phyloP scores from a whole-genome alignment of 2,113 vertebrate species.

The Zootoca vivipara region DNA sequence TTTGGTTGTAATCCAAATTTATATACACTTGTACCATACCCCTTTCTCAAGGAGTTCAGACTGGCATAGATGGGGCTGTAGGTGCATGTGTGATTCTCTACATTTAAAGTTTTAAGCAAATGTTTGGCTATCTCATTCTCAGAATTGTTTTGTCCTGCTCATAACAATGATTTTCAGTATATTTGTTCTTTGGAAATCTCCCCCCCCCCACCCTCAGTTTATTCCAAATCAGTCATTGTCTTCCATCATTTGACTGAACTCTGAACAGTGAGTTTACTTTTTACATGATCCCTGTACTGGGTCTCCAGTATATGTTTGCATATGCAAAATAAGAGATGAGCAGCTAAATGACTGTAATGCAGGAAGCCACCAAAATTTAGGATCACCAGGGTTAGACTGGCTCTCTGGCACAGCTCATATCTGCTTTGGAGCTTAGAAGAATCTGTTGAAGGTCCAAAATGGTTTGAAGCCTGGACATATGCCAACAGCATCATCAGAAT shows the following conservation, averaged over 20 bases:
- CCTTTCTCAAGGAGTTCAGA: not conserved
- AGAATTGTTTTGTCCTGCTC: not conserved
- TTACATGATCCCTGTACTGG: not conserved
- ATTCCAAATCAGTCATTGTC: not conserved
- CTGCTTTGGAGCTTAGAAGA: not conserved
- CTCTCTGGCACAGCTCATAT: not conserved
- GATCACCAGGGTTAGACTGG: not conserved
- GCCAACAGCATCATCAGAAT: not conserved
- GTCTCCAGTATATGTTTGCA: not conserved
- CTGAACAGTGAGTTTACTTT: not conserved
- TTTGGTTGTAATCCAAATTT: not conserved
- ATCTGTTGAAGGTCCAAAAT: not conserved
- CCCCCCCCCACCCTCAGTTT: too few relatives aligned
- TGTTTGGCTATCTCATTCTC: not conserved
- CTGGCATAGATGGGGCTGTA: not conserved
- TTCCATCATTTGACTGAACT: not conserved
- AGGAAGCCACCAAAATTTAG: not conserved
- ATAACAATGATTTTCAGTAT: not conserved
- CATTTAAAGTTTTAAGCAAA: not conserved
- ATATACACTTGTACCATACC: rapidly evolving
- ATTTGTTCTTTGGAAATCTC: not conserved
- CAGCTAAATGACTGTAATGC: not conserved
- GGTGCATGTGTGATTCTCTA: not conserved
- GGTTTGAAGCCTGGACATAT: not conserved
- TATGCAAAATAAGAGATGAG: constrained; percentile 1